Evolutionary conservation across 2,113 vertebrate genomes (phyloP).

Genomic region (Sula dactylatra): DNA sequence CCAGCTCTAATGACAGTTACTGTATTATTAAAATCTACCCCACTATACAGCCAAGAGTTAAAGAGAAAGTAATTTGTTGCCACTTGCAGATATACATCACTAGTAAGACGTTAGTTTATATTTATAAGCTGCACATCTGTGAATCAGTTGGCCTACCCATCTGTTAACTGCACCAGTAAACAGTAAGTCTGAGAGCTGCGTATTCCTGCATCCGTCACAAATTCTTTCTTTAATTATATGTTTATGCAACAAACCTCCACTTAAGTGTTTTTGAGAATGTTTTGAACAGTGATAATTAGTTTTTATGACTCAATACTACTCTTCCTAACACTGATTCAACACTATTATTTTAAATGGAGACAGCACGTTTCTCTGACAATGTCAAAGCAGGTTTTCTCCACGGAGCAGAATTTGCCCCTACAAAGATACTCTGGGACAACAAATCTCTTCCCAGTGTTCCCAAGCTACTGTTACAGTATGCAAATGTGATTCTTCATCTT

Average conservation of each 20-base stretch:
- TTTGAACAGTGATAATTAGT: conserved; percentile 74
- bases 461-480: neutral
- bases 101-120: conserved; percentile 77
- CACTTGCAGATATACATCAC: conserved; percentile 76
- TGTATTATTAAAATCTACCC: conserved; percentile 55
- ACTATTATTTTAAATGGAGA: conserved; percentile 47
- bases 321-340: conserved; percentile 46
- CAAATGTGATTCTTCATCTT: neutral
- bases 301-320: conserved; percentile 75
- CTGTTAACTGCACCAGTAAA: conserved; percentile 82
- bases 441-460: neutral
- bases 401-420: neutral
- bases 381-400: conserved; percentile 4
- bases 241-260: conserved; percentile 76
- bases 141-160: conserved; percentile 82
- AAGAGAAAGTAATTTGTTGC: conserved; percentile 75
- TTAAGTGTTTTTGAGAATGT: conserved; percentile 76
- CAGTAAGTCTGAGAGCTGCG: conserved; percentile 68
- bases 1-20: conserved; percentile 16
- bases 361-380: neutral
- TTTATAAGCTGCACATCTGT: conserved; percentile 82
- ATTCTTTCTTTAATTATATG: conserved; percentile 80
- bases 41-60: conserved; percentile 72
- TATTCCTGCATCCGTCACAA: conserved; percentile 77
- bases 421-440: neutral